These are phyloP conservation scores for Pandemis cinnamomeana DNA, from an alignment of 2,888 invertebrate species.

Conservation along the genomic window DNA sequence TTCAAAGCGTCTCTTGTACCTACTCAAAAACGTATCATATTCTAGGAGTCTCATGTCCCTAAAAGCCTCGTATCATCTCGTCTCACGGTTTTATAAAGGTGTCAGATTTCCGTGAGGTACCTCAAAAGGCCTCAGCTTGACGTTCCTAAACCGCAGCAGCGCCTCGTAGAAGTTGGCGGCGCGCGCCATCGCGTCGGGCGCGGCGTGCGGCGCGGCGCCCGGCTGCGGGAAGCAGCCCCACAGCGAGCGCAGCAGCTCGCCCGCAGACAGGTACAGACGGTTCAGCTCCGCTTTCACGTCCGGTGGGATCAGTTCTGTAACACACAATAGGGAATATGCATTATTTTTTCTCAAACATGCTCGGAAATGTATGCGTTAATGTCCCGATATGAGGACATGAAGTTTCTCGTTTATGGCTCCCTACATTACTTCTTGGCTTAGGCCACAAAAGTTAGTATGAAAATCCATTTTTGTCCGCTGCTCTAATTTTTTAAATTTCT, in stretches of 20 bases:
- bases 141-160: conserved; percentile 93
- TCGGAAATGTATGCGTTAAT: too few relatives aligned
- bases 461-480: too few relatives aligned
- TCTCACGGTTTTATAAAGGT: background rate
- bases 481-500: too few relatives aligned
- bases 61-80: background rate
- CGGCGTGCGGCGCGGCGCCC: conserved; percentile 87
- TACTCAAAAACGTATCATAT: background rate
- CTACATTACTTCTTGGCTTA: too few relatives aligned
- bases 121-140: conserved; percentile 94
- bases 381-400: too few relatives aligned
- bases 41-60: background rate
- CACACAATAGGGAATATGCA: too few relatives aligned
- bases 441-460: too few relatives aligned
- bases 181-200: conserved; percentile 90
- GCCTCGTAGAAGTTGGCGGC: conserved; percentile 95
- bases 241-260: conserved; percentile 96
- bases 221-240: conserved; percentile 97
- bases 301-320: conserved; percentile 91
- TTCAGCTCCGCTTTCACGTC: conserved; percentile 94
- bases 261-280: conserved; percentile 92
- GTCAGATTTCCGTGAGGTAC: conserved; percentile 63
- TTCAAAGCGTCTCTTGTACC: background rate
- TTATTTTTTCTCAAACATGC: too few relatives aligned
- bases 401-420: too few relatives aligned